Conservation (phyloP, 2,113 vertebrate genomes). For the Xenopus laevis region DNA sequence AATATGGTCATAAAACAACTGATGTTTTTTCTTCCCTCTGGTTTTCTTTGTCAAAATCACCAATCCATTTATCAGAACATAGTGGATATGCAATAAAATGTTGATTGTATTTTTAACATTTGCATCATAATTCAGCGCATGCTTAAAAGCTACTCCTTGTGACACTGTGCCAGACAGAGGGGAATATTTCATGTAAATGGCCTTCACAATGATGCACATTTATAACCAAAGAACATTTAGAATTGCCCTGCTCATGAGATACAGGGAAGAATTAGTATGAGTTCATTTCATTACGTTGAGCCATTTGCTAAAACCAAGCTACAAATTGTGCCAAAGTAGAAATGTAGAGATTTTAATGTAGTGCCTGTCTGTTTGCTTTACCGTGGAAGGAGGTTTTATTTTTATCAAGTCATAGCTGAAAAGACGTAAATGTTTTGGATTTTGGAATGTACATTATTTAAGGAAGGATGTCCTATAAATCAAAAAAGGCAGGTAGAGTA, state of each 20-base stretch:
- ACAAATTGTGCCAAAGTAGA: neutral
- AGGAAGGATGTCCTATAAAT: slow-evolving; percentile 66
- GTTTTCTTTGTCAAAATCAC: slow-evolving; percentile 39
- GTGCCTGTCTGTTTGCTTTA: slow-evolving; percentile 35
- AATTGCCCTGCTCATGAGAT: slow-evolving; percentile 14
- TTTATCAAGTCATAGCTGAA: slow-evolving; percentile 62
- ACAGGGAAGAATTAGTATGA: slow-evolving; percentile 13
- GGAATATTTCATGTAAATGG: slow-evolving; percentile 37
- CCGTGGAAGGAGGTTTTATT: slow-evolving; percentile 60
- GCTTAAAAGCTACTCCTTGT: slow-evolving; percentile 34
- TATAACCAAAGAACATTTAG: slow-evolving; percentile 29
- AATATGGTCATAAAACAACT: slow-evolving; percentile 29
- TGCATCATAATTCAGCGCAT: slow-evolving; percentile 40
- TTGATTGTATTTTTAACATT: slow-evolving; percentile 25
- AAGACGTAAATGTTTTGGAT: slow-evolving; percentile 70
- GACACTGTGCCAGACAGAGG: slow-evolving; percentile 32
- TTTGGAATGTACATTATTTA: slow-evolving; percentile 66
- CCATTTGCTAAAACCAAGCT: neutral
- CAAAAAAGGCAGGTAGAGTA: slow-evolving; percentile 72
- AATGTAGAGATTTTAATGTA: neutral
- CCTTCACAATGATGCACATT: slow-evolving; percentile 24
- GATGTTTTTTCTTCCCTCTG: slow-evolving; percentile 40
- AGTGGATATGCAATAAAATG: slow-evolving; percentile 45
- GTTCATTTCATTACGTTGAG: slow-evolving; percentile 15
- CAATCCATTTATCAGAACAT: slow-evolving; percentile 38